These are phyloP conservation scores for Ambastaia sidthimunki DNA, from an alignment of 2,797 vertebrate species.

Conservation along the genomic window DNA sequence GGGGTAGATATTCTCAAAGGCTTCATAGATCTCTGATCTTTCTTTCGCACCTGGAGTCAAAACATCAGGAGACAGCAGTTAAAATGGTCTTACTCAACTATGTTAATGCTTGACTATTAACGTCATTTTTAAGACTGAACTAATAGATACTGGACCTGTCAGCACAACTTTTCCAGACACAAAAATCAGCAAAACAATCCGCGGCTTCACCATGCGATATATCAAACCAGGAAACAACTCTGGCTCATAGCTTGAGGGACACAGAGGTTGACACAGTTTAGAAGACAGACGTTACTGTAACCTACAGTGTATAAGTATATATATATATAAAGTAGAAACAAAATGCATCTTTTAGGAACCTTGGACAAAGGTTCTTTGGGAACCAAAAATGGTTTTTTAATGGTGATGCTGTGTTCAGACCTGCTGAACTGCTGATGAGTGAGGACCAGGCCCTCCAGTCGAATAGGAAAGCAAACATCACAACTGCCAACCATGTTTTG, in stretches of 20 bases:
- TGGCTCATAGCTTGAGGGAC: slow-evolving; percentile 87
- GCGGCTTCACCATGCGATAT: slow-evolving; percentile 96
- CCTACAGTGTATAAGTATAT: neutral
- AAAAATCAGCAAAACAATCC: slow-evolving; percentile 94
- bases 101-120: neutral
- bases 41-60: slow-evolving; percentile 89
- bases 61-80: slow-evolving; percentile 16
- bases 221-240: slow-evolving; percentile 96
- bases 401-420: slow-evolving; percentile 65
- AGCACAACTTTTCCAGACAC: slow-evolving; percentile 98
- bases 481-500: slow-evolving; percentile 99
- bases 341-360: too few relatives aligned
- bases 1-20: slow-evolving; percentile 97
- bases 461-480: slow-evolving; percentile 92
- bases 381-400: too few relatives aligned
- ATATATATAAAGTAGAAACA: too few relatives aligned
- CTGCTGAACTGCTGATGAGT: slow-evolving; percentile 96
- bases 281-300: neutral
- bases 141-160: slow-evolving; percentile 80
- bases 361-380: too few relatives aligned
- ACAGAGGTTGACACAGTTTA: slow-evolving; percentile 7
- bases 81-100: neutral
- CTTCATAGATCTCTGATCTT: slow-evolving; percentile 93
- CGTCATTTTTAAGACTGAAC: neutral
- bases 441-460: slow-evolving; percentile 90